Base-by-base conservation (phyloP, 2,113 vertebrate species). In the Tor tambroides region DNA sequence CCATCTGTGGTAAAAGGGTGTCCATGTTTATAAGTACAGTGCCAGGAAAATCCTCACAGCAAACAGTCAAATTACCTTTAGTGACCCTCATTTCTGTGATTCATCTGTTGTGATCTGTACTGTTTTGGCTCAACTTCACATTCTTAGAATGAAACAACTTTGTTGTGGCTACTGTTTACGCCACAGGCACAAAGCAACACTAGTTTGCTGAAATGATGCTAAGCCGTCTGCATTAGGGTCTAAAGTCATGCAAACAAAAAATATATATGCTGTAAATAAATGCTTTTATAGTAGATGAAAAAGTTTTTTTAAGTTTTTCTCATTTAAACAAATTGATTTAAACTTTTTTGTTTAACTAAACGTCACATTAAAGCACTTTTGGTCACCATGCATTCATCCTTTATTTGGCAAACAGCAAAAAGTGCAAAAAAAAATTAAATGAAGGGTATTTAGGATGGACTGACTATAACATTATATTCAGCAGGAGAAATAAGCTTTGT, bases 161-260 rank as follows among this genome's bases (percentile, higher is more conserved):
- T 78, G 76, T 23, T 38, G 67, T 71, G 4, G 32, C 49, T 21
- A 5, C 14, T 54, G 46, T 54, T 78, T 49, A 54, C 2, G 17
- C 76, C 76, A 54, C 17, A 78, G 49, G 76, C 49, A 78, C 76
- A 79, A 79, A 6, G 17, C 19, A 23, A 80, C 49, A 21, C 28
- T 4, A 80, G 54, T 80, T 59, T 61, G 19, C 51, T 15, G 15
- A 23, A 38, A 4, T 79, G 5, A 59, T 0, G 21, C 77, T 6
- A 4, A 35, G 10, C 77, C 30, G 15, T 59, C 28, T 59, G 77
- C 51, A 79, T 56, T 38, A 38, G 3, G 46, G 43, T 38, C n/a
- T n/a, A n/a, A n/a, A n/a, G n/a, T n/a, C n/a, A n/a, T n/a, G n/a
- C n/a, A n/a, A n/a, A n/a, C n/a, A n/a, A 65, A 59, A 3, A 30